These are phyloP conservation scores for Euglossa dilemma DNA, from an alignment of 1,140 invertebrate species.

Conservation along the genomic window DNA sequence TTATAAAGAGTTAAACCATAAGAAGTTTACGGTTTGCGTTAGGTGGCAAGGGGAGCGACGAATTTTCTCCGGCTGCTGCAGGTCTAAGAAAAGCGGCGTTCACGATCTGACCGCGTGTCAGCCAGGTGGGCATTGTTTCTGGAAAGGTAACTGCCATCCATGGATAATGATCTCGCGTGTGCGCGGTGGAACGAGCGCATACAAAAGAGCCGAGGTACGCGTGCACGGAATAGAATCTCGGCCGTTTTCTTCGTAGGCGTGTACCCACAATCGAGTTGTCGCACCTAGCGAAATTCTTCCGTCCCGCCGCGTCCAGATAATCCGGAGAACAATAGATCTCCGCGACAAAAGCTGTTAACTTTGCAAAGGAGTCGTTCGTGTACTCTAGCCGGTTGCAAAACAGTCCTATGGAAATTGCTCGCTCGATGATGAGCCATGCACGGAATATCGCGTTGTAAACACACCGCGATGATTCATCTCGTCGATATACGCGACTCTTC, in stretches of 20 bases:
- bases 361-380: not conserved
- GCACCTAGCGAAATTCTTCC: conserved; percentile 47
- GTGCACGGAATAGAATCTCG: conserved; percentile 58
- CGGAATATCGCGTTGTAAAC: not conserved
- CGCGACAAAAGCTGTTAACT: not conserved
- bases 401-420: not conserved
- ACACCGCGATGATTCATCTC: conserved; percentile 45
- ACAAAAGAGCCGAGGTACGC: conserved; percentile 51
- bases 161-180: conserved; percentile 47
- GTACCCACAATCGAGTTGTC: conserved; percentile 43
- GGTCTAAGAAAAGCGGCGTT: too few species aligned
- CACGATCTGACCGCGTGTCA: conserved; percentile 23
- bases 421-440: not conserved
- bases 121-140: conserved; percentile 46
- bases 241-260: conserved; percentile 40
- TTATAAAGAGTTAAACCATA: too few species aligned
- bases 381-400: not conserved
- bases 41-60: too few species aligned
- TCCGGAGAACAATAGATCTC: not conserved
- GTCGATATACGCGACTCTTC: conserved; percentile 27
- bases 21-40: too few species aligned
- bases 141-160: conserved; percentile 28
- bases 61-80: not conserved
- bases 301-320: conserved; percentile 22
- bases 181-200: conserved; percentile 35